Evolutionary conservation across 2,888 invertebrate species (phyloP), one percentile per base, ranked within the genome.

Genomic region (Caenorhabditis sp.): DNA sequence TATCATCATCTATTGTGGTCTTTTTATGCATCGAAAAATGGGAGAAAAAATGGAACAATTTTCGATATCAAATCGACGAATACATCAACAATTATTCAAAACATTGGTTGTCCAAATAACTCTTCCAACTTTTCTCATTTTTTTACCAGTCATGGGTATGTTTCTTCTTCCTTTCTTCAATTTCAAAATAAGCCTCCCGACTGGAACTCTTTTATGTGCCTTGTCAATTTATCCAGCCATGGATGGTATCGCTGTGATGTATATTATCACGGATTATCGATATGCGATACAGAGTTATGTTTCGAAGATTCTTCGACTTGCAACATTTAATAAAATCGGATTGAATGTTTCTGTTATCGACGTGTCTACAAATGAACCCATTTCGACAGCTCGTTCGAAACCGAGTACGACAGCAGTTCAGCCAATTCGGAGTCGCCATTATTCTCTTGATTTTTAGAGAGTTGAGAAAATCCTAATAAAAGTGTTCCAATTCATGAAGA

Each of bases 21-120:
- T 58, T n/a, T n/a, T 59, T 24, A 70, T 70, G 66, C 70, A 71
- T 54, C n/a, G 31, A 23, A 71, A 71, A 27, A 67, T 71, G 71
- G 67, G 57, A n/a, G 71, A 71, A 19, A 60, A 64, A 26, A 26
- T 71, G 63, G 64, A 67, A 21, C 55, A 64, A 43, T 71, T 71
- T 50, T 67, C 66, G 21, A 61, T 67, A 23, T 67, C 57, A n/a
- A 71, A 67, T 43, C 60, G 61, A 58, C 63, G 51, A 53, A 55
- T 66, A 62, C 71, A 64, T 27, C 58, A 27, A 21, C 71, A 71
- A 57, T 53, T 70, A 14, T 70, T 70, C 62, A 70, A 70, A 53
- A 70, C 70, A n/a, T 57, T 70, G n/a, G 55, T 55, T 24, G 27
- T 55, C 23, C 55, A 55, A 17, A 55, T 55, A 12, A 26, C 26